Percentiles rank a stretch among this genome's conserved stretches.
These are phyloP conservation scores for Samia ricini DNA, from an alignment of 1,140 invertebrate genomes.

Conservation along the genomic window DNA sequence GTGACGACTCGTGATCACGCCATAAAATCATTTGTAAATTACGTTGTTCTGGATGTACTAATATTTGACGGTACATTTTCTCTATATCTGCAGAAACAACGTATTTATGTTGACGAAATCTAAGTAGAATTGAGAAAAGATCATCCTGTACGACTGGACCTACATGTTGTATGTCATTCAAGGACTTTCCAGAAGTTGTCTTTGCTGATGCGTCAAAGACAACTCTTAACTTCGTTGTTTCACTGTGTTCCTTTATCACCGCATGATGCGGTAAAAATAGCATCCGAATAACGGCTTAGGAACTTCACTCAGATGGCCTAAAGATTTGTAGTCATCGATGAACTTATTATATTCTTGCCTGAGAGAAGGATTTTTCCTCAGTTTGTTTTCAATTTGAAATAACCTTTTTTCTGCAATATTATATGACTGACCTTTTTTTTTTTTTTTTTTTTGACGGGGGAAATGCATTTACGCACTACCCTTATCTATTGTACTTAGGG, in stretches of 20 bases:
- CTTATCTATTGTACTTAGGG: too few species aligned
- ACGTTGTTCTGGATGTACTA: constrained; percentile 8
- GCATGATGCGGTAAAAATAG: constrained; percentile 25
- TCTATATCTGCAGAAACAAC: constrained; percentile 40
- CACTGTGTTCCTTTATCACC: constrained; percentile 12
- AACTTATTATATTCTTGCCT: constrained; percentile 37
- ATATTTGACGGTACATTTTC: constrained; percentile 58
- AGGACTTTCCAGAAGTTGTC: constrained; percentile 11
- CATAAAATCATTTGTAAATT: constrained; percentile 15
- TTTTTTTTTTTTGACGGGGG: too few species aligned
- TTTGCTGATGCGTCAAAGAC: constrained; percentile 22
- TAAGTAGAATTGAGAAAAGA: constrained; percentile 14
- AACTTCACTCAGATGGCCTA: constrained; percentile 35
- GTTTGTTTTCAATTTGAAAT: constrained; percentile 27
- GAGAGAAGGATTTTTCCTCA: constrained; percentile 13
- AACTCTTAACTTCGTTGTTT: constrained; percentile 22
- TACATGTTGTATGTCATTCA: constrained; percentile 23
- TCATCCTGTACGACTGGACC: constrained; percentile 20
- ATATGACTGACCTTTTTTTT: constrained; percentile 33
- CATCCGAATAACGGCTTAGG: constrained; percentile 5
- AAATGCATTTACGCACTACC: too few species aligned
- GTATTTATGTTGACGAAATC: constrained; percentile 18
- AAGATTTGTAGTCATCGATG: constrained; percentile 26
- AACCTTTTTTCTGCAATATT: constrained; percentile 23
- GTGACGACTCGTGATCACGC: neutral